phyloP scores from a whole-genome alignment of 2,888 invertebrate species.

The Leucophenga montana region DNA sequence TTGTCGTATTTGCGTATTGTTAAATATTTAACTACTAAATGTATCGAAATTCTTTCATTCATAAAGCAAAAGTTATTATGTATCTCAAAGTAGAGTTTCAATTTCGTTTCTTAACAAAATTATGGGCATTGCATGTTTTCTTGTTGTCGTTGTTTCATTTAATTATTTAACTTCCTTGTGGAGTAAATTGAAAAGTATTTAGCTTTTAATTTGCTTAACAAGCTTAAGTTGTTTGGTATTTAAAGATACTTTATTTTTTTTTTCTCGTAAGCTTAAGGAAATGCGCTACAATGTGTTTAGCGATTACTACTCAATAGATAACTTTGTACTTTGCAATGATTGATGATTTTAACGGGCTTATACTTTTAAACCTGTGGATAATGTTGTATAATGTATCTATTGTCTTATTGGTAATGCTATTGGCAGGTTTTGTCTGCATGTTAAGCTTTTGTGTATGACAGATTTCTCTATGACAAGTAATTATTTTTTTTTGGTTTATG shows the following conservation, averaged over 20 bases:
- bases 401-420: too few species aligned
- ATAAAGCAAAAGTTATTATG: conserved; percentile 4
- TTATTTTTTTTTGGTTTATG: too few species aligned
- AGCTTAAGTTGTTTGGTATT: conserved; percentile 9
- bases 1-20: not conserved
- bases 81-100: too few species aligned
- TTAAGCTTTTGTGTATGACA: too few species aligned
- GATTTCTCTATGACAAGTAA: too few species aligned
- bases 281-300: not conserved
- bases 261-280: not conserved
- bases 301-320: not conserved
- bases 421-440: too few species aligned
- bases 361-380: not conserved
- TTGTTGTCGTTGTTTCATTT: conserved; percentile 1
- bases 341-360: not conserved
- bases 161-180: conserved; percentile 7
- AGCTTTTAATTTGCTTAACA: conserved; percentile 7
- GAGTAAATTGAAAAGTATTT: conserved; percentile 18
- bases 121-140: not conserved
- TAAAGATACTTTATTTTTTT: not conserved
- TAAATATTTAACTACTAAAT: conserved; percentile 3
- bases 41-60: conserved; percentile 4
- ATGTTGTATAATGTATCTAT: too few species aligned
- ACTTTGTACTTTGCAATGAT: conserved; percentile 13
- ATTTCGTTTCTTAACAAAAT: too few species aligned